Evolutionary conservation across 2,888 invertebrate genomes (phyloP).

Genomic region (Callyntrura sp.): DNA sequence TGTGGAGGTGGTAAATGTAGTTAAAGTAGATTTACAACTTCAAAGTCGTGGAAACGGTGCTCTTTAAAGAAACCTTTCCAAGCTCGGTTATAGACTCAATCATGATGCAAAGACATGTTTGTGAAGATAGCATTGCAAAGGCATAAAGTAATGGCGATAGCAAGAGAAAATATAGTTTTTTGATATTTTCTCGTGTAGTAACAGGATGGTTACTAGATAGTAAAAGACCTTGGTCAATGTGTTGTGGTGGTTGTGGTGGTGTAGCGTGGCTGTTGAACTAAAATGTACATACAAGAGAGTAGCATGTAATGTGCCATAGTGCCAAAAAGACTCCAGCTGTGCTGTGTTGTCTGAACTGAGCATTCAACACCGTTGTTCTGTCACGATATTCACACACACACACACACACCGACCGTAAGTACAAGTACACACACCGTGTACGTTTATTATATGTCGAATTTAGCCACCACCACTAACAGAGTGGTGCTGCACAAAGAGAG

Average conservation of each 20-base stretch:
- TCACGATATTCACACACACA: constrained; percentile 50
- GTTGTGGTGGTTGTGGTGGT: background rate
- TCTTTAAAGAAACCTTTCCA: constrained; percentile 41
- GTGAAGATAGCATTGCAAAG: constrained; percentile 19
- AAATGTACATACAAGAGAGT: background rate
- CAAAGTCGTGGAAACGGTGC: background rate
- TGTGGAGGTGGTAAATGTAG: background rate
- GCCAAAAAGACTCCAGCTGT: constrained; percentile 60
- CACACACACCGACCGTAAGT: background rate
- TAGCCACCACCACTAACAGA: background rate
- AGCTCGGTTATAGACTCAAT: background rate
- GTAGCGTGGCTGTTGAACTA: constrained; percentile 2
- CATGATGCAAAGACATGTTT: constrained; percentile 56
- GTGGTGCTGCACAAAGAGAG: background rate
- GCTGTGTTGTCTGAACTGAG: constrained; percentile 43
- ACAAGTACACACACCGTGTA: background rate
- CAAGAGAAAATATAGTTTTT: background rate
- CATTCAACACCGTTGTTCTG: constrained; percentile 71
- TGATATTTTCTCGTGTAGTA: constrained; percentile 36
- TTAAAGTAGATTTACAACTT: background rate
- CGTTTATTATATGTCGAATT: background rate
- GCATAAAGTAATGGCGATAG: background rate
- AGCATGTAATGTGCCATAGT: constrained; percentile 38
- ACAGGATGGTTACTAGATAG: constrained; percentile 40
- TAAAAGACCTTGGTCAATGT: constrained; percentile 70